Conservation (phyloP, 2,797 vertebrate genomes). For the Adelosebastes latens region DNA sequence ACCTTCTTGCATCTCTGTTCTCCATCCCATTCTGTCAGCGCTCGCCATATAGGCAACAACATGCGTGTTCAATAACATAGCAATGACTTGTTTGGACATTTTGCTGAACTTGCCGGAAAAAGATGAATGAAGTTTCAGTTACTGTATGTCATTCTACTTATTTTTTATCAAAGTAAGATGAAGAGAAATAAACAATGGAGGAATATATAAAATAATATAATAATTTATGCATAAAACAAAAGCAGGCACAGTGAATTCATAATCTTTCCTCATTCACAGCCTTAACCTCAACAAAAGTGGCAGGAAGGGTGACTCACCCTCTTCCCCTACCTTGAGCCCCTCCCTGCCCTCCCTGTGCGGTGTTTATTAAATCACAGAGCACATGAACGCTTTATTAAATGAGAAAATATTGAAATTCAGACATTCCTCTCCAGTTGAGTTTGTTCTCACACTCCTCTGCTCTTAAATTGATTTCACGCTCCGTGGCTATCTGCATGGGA, state of each 20-base stretch:
- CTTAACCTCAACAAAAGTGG: background rate
- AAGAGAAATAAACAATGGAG: background rate
- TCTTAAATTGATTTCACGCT: conserved; percentile 81
- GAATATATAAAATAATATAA: background rate
- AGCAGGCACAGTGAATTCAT: background rate
- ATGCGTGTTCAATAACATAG: conserved; percentile 12
- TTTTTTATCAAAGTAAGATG: background rate
- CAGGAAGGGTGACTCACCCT: background rate
- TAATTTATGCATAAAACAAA: background rate
- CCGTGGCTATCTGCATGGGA: conserved; percentile 73
- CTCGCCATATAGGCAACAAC: background rate
- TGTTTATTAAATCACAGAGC: conserved; percentile 75
- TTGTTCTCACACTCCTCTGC: conserved; percentile 74
- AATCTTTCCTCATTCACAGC: background rate
- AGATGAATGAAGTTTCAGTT: background rate
- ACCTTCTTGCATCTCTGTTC: conserved; percentile 28
- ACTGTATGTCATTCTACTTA: background rate
- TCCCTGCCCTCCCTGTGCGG: background rate
- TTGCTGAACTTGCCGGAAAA: conserved; percentile 13
- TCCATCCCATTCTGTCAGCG: conserved; percentile 21
- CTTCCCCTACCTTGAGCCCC: conserved; percentile 14
- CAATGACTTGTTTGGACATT: background rate
- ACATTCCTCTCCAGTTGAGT: conserved; percentile 69
- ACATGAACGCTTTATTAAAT: conserved; percentile 70
- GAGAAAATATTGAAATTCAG: conserved; percentile 74